phyloP scores from a whole-genome alignment of 2,888 invertebrate species.

The Amblyteles armatorius region DNA sequence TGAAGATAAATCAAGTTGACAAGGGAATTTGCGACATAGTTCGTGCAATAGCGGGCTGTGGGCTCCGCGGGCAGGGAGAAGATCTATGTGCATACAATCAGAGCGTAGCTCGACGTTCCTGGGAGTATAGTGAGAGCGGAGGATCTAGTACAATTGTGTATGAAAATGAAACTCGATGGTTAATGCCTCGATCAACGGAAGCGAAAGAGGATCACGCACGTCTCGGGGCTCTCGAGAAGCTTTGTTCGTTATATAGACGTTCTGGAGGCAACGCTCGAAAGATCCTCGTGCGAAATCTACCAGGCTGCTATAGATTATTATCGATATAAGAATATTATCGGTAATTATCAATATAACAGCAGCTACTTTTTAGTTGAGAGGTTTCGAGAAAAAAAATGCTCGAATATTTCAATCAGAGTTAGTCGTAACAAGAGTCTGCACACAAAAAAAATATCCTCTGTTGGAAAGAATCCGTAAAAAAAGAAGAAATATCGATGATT shows the following conservation, averaged over 20 bases:
- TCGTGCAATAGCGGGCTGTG: neutral
- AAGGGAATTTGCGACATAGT: slow-evolving; percentile 24
- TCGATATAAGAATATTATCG: neutral
- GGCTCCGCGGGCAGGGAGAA: slow-evolving; percentile 16
- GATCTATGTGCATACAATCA: slow-evolving; percentile 42
- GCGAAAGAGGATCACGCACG: slow-evolving; percentile 68
- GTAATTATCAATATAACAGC: neutral
- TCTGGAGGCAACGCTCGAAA: slow-evolving; percentile 12
- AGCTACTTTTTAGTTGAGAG: neutral
- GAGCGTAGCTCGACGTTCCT: slow-evolving; percentile 28
- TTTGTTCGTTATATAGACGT: slow-evolving; percentile 40
- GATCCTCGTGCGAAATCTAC: slow-evolving; percentile 63
- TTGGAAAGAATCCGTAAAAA: neutral
- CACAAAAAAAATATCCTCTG: neutral
- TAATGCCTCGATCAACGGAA: slow-evolving; percentile 65
- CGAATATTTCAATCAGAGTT: neutral
- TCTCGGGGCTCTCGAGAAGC: slow-evolving; percentile 66
- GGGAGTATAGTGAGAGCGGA: neutral
- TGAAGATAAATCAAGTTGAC: slow-evolving; percentile 63
- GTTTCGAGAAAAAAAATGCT: neutral
- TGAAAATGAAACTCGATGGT: slow-evolving; percentile 54
- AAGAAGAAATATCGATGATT: slow-evolving; percentile 34
- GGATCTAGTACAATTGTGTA: slow-evolving; percentile 10
- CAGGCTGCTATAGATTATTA: slow-evolving; percentile 25
- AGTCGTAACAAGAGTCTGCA: neutral